Evolutionary conservation across 2,888 invertebrate genomes (phyloP), one percentile per base, ranked within the genome.

Genomic region (Volucella zonaria): DNA sequence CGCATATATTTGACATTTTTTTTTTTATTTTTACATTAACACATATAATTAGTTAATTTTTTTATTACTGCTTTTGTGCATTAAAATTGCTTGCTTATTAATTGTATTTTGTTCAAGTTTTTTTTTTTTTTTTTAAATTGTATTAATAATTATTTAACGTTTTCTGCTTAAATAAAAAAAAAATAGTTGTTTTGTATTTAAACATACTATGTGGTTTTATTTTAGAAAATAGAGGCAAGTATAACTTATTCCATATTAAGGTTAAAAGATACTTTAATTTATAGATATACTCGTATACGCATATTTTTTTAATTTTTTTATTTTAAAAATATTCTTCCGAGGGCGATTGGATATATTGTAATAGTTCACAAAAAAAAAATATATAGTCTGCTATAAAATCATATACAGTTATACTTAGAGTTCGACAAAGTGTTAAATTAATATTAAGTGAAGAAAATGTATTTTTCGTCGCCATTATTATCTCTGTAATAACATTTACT

Each of bases 101-200:
- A 73, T 43, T 75, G 40, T 56, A 59, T 66, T 31, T 78, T 78
- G 23, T 73, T 59, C 23, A 59, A 66, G 45, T 51, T 70, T 68
- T 59, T 68, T 54, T 83, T 68, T 62, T 71, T 58, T 75, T 78
- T 86, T 64, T 10, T 62, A 62, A 78, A 74, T 56, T 75, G 66
- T 38, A 68, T 49, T 61, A 67, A 59, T 75, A 62, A 73, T 64
- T 64, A 78, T 74, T 64, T 74, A 70, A 77, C 49, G 56, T 73
- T 79, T 75, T 61, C 64, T 52, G 66, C 71, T 58, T 73, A 42
- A 31, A 31, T 31, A 31, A 31, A 66, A 74, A 59, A 76, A 77
- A 82, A 86, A 64, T 51, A 47, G 43, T 61, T 76, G 71, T 58
- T 76, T 74, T 77, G 38, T 76, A 54, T 58, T 51, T 71, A 12